Conservation (phyloP, 2,888 invertebrate genomes). For the Phymatocera aterrima region DNA sequence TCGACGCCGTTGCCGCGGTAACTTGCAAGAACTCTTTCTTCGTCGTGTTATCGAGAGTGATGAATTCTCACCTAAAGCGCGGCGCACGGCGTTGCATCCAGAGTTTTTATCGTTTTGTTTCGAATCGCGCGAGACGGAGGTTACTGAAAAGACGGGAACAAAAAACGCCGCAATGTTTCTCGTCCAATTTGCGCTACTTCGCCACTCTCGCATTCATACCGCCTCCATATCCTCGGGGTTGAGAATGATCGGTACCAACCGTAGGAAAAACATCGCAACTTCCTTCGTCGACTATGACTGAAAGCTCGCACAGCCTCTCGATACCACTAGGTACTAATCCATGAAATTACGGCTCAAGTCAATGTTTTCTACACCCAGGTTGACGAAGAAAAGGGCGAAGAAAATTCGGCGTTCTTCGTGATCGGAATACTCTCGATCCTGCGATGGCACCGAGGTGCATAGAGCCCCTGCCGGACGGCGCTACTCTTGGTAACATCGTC, state of each 20-base stretch:
- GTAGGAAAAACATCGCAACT: neutral
- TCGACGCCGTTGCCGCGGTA: too few relatives aligned
- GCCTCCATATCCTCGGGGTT: neutral
- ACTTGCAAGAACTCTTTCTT: neutral
- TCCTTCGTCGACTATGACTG: neutral
- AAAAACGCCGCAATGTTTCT: neutral
- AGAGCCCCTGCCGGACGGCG: conserved; percentile 57
- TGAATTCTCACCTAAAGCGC: conserved; percentile 12
- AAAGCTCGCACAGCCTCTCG: neutral
- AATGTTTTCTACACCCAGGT: neutral
- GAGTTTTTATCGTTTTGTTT: neutral
- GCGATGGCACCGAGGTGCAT: conserved; percentile 34
- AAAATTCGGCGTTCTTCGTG: too few relatives aligned
- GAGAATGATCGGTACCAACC: neutral
- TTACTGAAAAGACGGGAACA: neutral
- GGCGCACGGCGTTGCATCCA: neutral
- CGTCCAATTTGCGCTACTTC: neutral
- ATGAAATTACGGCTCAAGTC: neutral
- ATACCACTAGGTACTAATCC: neutral
- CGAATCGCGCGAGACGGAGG: neutral
- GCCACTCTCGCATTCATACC: neutral
- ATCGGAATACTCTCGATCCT: neutral
- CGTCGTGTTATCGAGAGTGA: neutral
- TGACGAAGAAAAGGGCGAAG: too few relatives aligned
- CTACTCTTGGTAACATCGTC: conserved; percentile 65